Evolutionary conservation across 1,140 invertebrate genomes (phyloP).

Genomic region (Adoxophyes honmai): DNA sequence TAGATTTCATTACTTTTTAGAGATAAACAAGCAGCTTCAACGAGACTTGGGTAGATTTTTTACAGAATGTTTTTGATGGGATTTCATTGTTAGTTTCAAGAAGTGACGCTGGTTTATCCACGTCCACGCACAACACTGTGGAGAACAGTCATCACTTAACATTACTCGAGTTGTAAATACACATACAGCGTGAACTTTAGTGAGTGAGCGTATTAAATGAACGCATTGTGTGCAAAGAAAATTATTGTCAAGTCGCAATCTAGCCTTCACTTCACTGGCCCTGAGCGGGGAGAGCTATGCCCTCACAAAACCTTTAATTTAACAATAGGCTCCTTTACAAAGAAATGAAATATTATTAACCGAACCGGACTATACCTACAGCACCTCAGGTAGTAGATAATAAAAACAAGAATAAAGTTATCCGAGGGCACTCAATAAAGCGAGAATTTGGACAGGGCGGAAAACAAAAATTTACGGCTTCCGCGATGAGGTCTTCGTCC

Average conservation of each 20-base stretch:
- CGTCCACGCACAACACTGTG: not conserved
- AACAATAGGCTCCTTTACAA: constrained; percentile 44
- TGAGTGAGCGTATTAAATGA: constrained; percentile 13
- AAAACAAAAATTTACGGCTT: constrained; percentile 52
- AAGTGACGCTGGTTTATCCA: not conserved
- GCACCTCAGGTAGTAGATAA: constrained; percentile 15
- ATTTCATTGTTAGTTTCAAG: constrained; percentile 8
- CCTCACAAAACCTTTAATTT: constrained; percentile 45
- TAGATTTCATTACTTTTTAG: too few species aligned
- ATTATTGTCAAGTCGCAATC: constrained; percentile 31
- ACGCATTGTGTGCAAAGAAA: constrained; percentile 18
- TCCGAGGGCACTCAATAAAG: constrained; percentile 36
- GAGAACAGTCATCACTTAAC: not conserved
- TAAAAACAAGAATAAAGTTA: constrained; percentile 39
- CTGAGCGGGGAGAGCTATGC: constrained; percentile 37
- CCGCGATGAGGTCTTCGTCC: constrained; percentile 40
- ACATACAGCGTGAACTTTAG: not conserved
- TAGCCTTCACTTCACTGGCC: constrained; percentile 37
- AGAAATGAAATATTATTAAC: constrained; percentile 47
- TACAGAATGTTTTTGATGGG: too few species aligned
- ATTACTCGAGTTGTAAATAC: not conserved
- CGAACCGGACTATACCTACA: constrained; percentile 17
- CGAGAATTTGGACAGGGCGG: constrained; percentile 38
- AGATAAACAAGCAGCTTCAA: too few species aligned
- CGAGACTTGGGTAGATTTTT: too few species aligned